Conservation (phyloP, 2,888 invertebrate genomes). For the Dioctria linearis region DNA sequence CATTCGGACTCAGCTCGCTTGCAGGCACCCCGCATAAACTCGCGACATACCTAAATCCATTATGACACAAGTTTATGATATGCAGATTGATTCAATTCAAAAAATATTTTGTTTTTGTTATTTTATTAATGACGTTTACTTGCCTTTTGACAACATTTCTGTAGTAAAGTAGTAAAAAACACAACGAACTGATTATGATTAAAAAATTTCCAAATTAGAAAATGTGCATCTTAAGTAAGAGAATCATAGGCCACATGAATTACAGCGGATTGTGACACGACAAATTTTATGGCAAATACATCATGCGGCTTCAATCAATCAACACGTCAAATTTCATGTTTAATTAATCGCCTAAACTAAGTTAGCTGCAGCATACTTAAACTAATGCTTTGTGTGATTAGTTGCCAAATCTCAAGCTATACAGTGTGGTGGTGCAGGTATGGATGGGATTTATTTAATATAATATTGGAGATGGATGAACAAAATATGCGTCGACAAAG, state of each 20-base stretch:
- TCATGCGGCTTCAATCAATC: conserved; percentile 52
- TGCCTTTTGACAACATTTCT: conserved; percentile 51
- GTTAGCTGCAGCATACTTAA: conserved; percentile 40
- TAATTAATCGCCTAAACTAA: conserved; percentile 45
- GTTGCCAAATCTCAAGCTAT: conserved; percentile 48
- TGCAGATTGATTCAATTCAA: conserved; percentile 44
- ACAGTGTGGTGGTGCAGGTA: conserved; percentile 30
- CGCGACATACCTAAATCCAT: conserved; percentile 90
- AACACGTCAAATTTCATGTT: conserved; percentile 44
- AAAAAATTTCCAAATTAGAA: conserved; percentile 48
- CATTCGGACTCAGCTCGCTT: conserved; percentile 98
- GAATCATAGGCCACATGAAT: conserved; percentile 31
- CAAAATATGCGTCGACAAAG: neutral
- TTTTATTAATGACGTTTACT: conserved; percentile 49
- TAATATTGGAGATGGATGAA: neutral
- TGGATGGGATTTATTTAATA: neutral
- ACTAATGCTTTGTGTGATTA: conserved; percentile 20
- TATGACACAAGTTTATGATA: conserved; percentile 53
- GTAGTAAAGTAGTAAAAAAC: conserved; percentile 42
- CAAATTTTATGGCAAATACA: conserved; percentile 39
- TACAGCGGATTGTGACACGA: conserved; percentile 39
- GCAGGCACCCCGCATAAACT: conserved; percentile 99
- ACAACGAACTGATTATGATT: conserved; percentile 45
- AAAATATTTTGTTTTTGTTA: conserved; percentile 56
- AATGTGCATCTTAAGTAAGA: conserved; percentile 46